Evolutionary conservation across 1,140 invertebrate genomes (phyloP), one percentile per base, ranked within the genome.

Genomic region (Hylyphantes graminicola): DNA sequence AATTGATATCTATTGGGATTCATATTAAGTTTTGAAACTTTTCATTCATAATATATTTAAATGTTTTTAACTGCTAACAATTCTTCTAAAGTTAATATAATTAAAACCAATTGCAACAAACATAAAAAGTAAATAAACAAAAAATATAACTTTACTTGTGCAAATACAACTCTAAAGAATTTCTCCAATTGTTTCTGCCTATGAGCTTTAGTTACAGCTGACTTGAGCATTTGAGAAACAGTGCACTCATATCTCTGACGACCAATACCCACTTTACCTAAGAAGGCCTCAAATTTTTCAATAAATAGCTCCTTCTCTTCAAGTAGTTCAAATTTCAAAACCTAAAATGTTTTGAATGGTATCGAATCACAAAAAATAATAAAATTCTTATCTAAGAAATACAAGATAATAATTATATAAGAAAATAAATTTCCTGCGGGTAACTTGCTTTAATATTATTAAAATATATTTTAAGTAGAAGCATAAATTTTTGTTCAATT

Each of bases 141-240:
- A 11, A 8, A 65, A 21, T 65, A 10, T 21, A 15, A 53, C 3
- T 35, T 74, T 68, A 90, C 90, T 86, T 91, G 90, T 9, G 90
- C 88, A 86, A 92, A 92, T 10, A 92, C 91, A 70, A 91, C 90
- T 53, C 90, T 88, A 84, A 91, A 92, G 86, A 92, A 92, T 87
- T 89, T 89, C 85, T 92, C 92, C 12, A 92, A 86, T 86, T 89
- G 88, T 78, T 87, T 88, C 70, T 92, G 90, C 65, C 92, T 87
- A 51, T 90, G 86, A n/a, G 89, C 86, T 83, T 90, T 90, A 5
- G 91, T 92, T n/a, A 90, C 87, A 2, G 89, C 89, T 67, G 88
- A 86, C 61, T 88, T 89, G 35, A 90, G 86, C 59, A 90, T 87
- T 21, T 87, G 76, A 73, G 87, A 88, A 76, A 89, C 86, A 51